Conservation (phyloP, 2,888 invertebrate genomes). For the Chromoteleia sp. region DNA sequence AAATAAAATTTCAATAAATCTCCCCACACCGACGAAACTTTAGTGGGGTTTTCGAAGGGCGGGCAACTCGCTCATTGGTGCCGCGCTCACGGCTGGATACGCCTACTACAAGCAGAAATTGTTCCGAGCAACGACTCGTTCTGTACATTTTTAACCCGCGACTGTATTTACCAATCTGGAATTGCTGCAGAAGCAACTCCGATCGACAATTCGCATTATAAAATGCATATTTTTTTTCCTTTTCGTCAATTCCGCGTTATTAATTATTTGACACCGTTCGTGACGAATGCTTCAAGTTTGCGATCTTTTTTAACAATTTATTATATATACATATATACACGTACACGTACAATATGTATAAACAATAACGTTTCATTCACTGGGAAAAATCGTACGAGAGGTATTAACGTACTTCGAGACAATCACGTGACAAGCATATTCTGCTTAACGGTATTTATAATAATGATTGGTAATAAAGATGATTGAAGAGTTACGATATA, state of each 20-base stretch:
- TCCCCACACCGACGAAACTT: conserved; percentile 77
- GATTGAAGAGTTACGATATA: too few relatives aligned
- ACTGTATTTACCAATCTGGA: conserved; percentile 62
- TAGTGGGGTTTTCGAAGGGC: conserved; percentile 79
- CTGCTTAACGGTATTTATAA: too few relatives aligned
- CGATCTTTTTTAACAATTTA: too few relatives aligned
- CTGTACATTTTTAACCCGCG: conserved; percentile 72
- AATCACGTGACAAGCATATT: too few relatives aligned
- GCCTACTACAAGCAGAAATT: conserved; percentile 80
- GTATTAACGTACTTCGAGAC: too few relatives aligned
- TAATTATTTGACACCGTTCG: too few relatives aligned
- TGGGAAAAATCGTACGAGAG: too few relatives aligned
- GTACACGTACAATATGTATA: too few relatives aligned
- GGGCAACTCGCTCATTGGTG: conserved; percentile 81
- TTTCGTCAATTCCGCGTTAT: background rate
- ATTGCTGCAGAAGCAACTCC: conserved; percentile 51
- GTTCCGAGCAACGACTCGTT: conserved; percentile 73
- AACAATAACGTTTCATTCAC: too few relatives aligned
- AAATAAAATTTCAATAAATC: conserved; percentile 85
- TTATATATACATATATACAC: too few relatives aligned
- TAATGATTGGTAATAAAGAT: too few relatives aligned
- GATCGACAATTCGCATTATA: conserved; percentile 52
- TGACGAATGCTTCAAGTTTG: too few relatives aligned
- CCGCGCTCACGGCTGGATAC: conserved; percentile 76
- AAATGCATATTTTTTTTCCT: conserved; percentile 23